Evolutionary conservation across 2,888 invertebrate species (phyloP).

Genomic region (Drosophila setosimentum): DNA sequence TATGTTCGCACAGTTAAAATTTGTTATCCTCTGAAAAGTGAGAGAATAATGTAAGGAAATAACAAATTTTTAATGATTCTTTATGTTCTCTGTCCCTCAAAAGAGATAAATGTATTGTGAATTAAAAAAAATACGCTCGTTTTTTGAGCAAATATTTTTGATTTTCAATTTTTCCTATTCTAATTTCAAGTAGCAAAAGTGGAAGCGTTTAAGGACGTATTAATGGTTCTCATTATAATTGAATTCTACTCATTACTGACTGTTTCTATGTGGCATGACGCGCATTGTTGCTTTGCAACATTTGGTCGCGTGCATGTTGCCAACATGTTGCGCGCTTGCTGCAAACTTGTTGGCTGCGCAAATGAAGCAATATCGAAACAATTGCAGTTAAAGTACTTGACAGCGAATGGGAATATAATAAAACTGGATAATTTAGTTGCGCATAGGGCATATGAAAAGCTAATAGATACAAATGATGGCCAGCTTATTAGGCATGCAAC

Average conservation of each 20-base stretch:
- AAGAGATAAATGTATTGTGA: background rate
- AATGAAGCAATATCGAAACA: conserved; percentile 61
- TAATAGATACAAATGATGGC: conserved; percentile 53
- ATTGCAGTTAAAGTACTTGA: conserved; percentile 53
- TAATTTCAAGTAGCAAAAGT: background rate
- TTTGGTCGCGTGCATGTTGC: conserved; percentile 41
- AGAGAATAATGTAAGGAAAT: background rate
- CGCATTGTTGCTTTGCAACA: conserved; percentile 43
- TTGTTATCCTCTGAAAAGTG: background rate
- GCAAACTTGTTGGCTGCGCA: conserved; percentile 64
- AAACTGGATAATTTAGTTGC: conserved; percentile 48
- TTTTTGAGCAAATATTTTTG: background rate
- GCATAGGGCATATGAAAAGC: conserved; percentile 50
- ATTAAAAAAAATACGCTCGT: background rate
- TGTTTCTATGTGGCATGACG: conserved; percentile 6
- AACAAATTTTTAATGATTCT: background rate
- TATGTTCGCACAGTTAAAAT: background rate
- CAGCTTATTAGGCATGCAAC: conserved; percentile 32
- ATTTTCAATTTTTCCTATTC: background rate
- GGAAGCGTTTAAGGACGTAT: background rate
- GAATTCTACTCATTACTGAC: background rate
- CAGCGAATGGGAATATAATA: conserved; percentile 44
- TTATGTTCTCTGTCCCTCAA: background rate
- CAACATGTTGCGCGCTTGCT: conserved; percentile 57
- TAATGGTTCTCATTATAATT: background rate